Evolutionary conservation across 2,113 vertebrate species (phyloP).

Genomic region (Pedionomus torquatus): DNA sequence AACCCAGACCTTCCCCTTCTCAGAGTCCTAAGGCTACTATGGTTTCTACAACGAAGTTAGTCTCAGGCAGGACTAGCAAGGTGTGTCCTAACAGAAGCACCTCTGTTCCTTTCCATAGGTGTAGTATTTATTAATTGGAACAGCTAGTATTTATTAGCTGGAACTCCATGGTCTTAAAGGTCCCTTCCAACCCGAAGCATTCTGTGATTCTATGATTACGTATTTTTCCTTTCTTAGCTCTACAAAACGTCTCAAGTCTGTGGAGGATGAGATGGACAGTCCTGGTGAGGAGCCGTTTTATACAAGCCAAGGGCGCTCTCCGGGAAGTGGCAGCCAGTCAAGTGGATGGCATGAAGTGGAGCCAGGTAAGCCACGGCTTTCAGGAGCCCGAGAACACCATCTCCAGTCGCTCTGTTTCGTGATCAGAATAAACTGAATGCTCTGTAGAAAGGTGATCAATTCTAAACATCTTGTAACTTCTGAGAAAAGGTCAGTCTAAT

Average conservation of each 20-base stretch:
- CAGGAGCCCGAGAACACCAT: not conserved
- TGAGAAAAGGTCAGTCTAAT: not conserved
- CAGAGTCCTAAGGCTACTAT: not conserved
- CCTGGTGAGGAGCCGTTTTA: constrained; percentile 96
- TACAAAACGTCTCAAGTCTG: constrained; percentile 98
- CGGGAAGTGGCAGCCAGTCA: constrained; percentile 92
- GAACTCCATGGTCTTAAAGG: no score
- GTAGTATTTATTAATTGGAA: not conserved
- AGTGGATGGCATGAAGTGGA: constrained; percentile 99
- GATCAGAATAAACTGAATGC: not conserved
- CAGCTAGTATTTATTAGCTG: not conserved
- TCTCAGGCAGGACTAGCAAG: not conserved
- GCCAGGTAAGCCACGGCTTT: constrained; percentile 84
- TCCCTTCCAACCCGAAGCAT: no score
- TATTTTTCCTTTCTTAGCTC: constrained; percentile 79
- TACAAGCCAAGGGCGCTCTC: constrained; percentile 93
- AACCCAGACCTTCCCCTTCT: not conserved
- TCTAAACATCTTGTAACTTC: not conserved
- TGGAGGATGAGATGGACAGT: constrained; percentile 99
- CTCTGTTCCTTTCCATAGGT: not conserved
- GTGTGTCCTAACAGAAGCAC: fast-evolving
- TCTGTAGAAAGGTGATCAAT: not conserved
- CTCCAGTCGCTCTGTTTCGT: constrained; percentile 1
- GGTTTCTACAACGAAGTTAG: not conserved
- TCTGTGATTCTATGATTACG: no score